Conservation (phyloP, 2,888 invertebrate species). For the Sinentomon sp. region DNA sequence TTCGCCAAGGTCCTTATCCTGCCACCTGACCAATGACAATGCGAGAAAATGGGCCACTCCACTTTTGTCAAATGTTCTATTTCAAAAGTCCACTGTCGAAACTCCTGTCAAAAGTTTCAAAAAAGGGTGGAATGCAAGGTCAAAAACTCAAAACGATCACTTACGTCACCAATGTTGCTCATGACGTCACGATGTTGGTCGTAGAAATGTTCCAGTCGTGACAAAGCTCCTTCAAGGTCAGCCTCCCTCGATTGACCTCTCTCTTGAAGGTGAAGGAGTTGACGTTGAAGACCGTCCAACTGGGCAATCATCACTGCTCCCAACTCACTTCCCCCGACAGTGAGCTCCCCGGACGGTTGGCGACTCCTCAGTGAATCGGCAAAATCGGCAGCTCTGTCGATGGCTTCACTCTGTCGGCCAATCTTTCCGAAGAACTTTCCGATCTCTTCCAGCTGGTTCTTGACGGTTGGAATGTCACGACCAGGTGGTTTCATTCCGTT, state of each 20-base stretch:
- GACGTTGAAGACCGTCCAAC: conserved; percentile 45
- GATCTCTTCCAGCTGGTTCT: conserved; percentile 54
- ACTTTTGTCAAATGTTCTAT: too few relatives aligned
- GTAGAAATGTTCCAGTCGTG: conserved; percentile 59
- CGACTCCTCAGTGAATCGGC: conserved; percentile 55
- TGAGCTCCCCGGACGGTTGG: too few relatives aligned
- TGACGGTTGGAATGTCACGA: conserved; percentile 57
- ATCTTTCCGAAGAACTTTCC: conserved; percentile 21
- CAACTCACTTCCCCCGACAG: conserved; percentile 64
- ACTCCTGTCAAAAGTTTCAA: too few relatives aligned
- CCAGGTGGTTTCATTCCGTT: conserved; percentile 62
- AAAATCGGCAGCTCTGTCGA: conserved; percentile 34
- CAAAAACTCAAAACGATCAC: conserved; percentile 12
- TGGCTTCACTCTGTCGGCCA: conserved; percentile 20
- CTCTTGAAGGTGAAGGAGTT: conserved; percentile 49
- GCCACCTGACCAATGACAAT: too few relatives aligned
- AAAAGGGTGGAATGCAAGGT: too few relatives aligned
- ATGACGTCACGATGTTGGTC: conserved; percentile 41
- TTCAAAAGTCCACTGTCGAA: too few relatives aligned
- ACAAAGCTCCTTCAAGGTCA: conserved; percentile 43
- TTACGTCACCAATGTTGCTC: conserved; percentile 43
- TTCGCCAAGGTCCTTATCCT: too few relatives aligned
- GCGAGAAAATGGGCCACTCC: too few relatives aligned
- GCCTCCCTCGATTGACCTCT: conserved; percentile 47
- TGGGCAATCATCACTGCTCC: conserved; percentile 46